phyloP scores from a whole-genome alignment of 1,140 invertebrate species.

The Listronotus oregonensis region DNA sequence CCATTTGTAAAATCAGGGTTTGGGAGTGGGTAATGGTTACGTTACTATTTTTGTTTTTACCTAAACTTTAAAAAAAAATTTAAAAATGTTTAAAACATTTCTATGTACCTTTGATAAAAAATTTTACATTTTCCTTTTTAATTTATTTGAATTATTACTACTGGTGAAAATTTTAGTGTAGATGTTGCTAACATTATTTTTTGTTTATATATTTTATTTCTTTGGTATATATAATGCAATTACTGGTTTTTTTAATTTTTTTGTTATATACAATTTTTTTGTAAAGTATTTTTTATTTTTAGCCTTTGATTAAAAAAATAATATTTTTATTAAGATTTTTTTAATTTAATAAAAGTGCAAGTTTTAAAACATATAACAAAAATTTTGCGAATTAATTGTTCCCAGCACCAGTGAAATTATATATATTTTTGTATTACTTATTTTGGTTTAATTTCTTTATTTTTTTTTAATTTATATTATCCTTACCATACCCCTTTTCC shows the following conservation, averaged over 20 bases:
- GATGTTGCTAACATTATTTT: conserved; percentile 51
- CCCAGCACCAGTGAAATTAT: conserved; percentile 49
- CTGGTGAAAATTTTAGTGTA: conserved; percentile 52
- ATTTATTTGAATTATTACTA: conserved; percentile 52
- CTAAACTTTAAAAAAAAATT: conserved; percentile 34
- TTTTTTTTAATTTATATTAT: conserved; percentile 11
- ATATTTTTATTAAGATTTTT: conserved; percentile 41
- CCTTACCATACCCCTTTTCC: conserved; percentile 2
- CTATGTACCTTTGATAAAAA: conserved; percentile 49
- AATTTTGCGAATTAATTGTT: conserved; percentile 49
- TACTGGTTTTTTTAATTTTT: conserved; percentile 48
- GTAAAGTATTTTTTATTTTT: conserved; percentile 43
- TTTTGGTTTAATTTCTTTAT: conserved; percentile 35
- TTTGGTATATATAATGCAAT: conserved; percentile 46
- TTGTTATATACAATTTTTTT: conserved; percentile 39
- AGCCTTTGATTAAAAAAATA: conserved; percentile 35
- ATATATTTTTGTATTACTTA: conserved; percentile 50
- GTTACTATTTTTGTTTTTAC: conserved; percentile 43
- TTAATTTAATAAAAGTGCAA: conserved; percentile 47
- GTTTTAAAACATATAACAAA: conserved; percentile 45
- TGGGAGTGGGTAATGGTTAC: conserved; percentile 50
- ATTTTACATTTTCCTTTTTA: conserved; percentile 48
- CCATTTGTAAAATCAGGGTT: conserved; percentile 48
- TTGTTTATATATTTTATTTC: conserved; percentile 56
- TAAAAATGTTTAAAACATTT: conserved; percentile 50